phyloP scores from a whole-genome alignment of 64 coral and sea anemone species.

The Anthopleura sola region DNA sequence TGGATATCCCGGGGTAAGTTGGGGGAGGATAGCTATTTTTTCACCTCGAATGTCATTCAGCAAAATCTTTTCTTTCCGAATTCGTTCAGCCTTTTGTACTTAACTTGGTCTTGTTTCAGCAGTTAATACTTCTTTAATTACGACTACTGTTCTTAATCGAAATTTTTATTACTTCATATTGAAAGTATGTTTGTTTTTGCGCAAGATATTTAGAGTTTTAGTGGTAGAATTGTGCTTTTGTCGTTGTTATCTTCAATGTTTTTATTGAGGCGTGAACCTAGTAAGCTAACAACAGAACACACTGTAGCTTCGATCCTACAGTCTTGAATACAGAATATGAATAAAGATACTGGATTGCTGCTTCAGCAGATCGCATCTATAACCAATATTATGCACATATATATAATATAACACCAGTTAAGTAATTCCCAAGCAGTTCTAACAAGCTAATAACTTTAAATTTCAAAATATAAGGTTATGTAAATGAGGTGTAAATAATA shows the following conservation, averaged over 20 bases:
- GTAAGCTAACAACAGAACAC: neutral
- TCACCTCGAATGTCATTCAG: neutral
- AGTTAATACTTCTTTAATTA: neutral
- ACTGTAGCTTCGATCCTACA: neutral
- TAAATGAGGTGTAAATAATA: no score
- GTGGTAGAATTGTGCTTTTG: neutral
- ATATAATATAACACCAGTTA: neutral
- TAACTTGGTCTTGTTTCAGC: neutral
- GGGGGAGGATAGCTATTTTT: neutral
- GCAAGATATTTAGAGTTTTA: neutral
- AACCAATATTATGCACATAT: neutral
- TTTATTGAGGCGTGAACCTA: neutral
- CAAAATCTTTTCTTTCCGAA: neutral
- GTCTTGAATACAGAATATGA: neutral
- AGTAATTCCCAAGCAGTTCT: no score
- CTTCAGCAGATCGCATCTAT: neutral
- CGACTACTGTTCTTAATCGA: neutral
- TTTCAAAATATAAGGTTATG: no score
- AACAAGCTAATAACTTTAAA: no score
- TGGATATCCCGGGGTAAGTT: slow-evolving; percentile 92
- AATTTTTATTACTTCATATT: neutral
- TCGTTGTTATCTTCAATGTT: neutral
- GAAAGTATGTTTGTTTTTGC: neutral
- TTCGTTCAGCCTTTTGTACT: neutral
- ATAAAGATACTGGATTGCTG: neutral